These are phyloP conservation scores for Trematomus bernacchii DNA, from an alignment of 2,797 vertebrate species.

Conservation along the genomic window DNA sequence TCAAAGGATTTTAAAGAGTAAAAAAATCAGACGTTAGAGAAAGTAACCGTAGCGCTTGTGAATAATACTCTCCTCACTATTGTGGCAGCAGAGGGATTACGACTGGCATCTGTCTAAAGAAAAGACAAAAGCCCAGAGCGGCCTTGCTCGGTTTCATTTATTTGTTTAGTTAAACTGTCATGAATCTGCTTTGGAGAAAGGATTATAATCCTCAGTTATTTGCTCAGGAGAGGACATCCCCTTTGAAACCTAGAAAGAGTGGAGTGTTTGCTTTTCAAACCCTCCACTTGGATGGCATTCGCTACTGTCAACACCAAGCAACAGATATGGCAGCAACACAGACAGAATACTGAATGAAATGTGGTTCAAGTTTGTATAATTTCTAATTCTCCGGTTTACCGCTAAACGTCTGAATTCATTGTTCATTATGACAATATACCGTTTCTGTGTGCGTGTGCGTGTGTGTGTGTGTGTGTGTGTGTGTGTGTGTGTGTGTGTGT, in stretches of 20 bases:
- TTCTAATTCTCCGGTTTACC: not conserved
- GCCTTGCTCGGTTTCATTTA: constrained; percentile 33
- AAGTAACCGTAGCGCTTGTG: constrained; percentile 7
- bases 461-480: not conserved
- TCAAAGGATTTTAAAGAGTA: not conserved
- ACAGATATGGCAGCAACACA: not conserved
- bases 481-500: constrained; percentile 26
- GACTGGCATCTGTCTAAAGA: constrained; percentile 48
- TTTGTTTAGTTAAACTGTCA: constrained; percentile 58
- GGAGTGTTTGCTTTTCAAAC: constrained; percentile 58
- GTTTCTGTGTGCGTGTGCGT: constrained; percentile 1
- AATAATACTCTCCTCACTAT: constrained; percentile 4
- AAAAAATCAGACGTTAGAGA: not conserved
- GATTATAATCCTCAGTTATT: constrained; percentile 51
- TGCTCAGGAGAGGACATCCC: constrained; percentile 30
- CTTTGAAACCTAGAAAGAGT: constrained; percentile 34
- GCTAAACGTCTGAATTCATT: not conserved
- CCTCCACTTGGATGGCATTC: constrained; percentile 25
- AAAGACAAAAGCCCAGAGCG: constrained; percentile 20
- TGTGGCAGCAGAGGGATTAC: constrained; percentile 29
- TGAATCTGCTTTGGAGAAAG: constrained; percentile 42
- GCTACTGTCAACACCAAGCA: constrained; percentile 29
- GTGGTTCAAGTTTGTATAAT: not conserved
- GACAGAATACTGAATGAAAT: not conserved
- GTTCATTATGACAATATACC: too few relatives aligned